Percentiles rank a stretch among this genome's conserved stretches.
Conservation (phyloP, 53 echinoderm and acorn worm genomes). For the Astropecten irregularis region DNA sequence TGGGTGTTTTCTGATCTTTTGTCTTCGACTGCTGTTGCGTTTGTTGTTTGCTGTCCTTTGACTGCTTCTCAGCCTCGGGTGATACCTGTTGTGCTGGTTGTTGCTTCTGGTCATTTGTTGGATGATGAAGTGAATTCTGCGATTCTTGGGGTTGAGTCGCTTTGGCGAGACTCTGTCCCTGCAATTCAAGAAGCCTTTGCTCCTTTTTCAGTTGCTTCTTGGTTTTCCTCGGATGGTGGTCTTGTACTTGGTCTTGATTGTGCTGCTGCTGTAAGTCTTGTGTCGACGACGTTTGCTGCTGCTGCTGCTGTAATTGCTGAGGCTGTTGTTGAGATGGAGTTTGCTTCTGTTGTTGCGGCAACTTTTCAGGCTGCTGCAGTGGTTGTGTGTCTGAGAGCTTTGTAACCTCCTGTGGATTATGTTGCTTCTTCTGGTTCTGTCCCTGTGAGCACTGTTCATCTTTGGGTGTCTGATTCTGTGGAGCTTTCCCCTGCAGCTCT, state of each 20-base stretch:
- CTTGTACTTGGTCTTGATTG: not conserved
- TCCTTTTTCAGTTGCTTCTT: constrained; percentile 16
- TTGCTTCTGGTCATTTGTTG: too few species aligned
- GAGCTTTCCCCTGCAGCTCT: too few species aligned
- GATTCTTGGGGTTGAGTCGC: too few species aligned
- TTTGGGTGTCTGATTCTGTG: too few species aligned
- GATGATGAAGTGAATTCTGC: too few species aligned
- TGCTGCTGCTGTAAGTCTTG: not conserved
- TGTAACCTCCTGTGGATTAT: too few species aligned
- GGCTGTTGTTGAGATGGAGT: not conserved
- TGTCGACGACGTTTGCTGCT: not conserved
- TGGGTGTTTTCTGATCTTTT: not conserved
- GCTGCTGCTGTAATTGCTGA: not conserved
- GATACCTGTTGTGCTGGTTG: not conserved
- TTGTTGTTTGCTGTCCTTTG: not conserved
- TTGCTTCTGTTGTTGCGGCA: not conserved
- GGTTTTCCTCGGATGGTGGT: not conserved
- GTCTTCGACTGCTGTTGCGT: not conserved
- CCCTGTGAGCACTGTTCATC: not conserved
- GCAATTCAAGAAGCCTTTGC: not conserved
- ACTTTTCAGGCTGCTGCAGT: not conserved
- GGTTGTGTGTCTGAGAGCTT: too few species aligned
- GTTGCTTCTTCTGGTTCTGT: too few species aligned
- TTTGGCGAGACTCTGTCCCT: not conserved
- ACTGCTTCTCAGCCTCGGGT: not conserved